Evolutionary conservation across 2,888 invertebrate genomes (phyloP), one percentile per base, ranked within the genome.

Genomic region (Philaethria dido): DNA sequence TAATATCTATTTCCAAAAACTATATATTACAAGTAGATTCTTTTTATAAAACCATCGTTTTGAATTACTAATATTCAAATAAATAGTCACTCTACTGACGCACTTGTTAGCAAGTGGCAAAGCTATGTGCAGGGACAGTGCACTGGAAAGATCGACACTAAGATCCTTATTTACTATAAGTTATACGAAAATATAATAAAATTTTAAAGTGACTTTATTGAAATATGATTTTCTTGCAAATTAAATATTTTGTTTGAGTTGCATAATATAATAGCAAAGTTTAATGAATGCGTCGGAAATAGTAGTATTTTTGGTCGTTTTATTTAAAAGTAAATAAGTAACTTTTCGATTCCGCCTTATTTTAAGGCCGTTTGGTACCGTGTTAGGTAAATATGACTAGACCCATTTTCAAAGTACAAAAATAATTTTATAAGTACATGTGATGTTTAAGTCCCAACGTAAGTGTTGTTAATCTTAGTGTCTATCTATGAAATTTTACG

Each of bases 321-420:
- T 3, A 22, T 47, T 20, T 20, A 13, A 47, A 20, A 29, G 5
- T 14, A 25, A n/a, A 25, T 11, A 18, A 11, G n/a, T 11, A 18
- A 11, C 14, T 25, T 22, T 25, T 50, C 25, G 1, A 13, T 11
- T 52, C 29, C n/a, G n/a, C 13, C 22, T 47, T 13, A 14, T 16
- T 13, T n/a, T 42, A 20, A 14, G 57, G 13, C 54, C 54, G 14
- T 33, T 63, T 55, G 3, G 14, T 45, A 44, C 9, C 36, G 20
- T 55, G 9, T 54, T 36, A 66, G 8, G 33, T 29, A 29, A 29
- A 11, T 79, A 78, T 87, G 88, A 89, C 89, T 89, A 88, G 88
- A 87, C 73, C 72, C 74, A 57, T 57, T 42, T 63, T 77, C 80
- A 79, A 77, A 75, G 48, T 69, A 66, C 62, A 14, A 70, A 73